Evolutionary conservation across 2,888 invertebrate genomes (phyloP).

Genomic region (Hyppa rectilinea): DNA sequence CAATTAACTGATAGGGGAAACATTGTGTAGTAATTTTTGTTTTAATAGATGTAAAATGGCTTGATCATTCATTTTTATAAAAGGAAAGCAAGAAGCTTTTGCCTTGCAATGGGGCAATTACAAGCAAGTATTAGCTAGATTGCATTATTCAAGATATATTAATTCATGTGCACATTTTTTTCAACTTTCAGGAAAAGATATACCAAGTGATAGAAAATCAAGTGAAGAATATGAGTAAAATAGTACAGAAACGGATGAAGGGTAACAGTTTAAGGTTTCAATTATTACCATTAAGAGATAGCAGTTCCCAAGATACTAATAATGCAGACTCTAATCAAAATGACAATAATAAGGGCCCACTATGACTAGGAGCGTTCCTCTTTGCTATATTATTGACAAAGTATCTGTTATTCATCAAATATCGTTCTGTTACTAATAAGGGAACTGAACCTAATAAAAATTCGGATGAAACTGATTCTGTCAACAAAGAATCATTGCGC

Average conservation of each 20-base stretch:
- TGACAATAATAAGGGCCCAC: conserved; percentile 76
- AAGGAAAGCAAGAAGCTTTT: no score
- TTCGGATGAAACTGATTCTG: conserved; percentile 39
- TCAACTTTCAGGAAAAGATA: conserved; percentile 90
- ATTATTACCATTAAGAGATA: conserved; percentile 88
- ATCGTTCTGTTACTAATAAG: conserved; percentile 68
- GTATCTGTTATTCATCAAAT: conserved; percentile 79
- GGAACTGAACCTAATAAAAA: conserved; percentile 27
- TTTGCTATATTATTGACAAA: conserved; percentile 76
- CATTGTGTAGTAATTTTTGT: neutral
- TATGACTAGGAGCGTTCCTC: conserved; percentile 84
- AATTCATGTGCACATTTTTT: neutral
- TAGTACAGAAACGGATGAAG: conserved; percentile 92
- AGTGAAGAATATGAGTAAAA: conserved; percentile 87
- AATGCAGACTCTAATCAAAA: conserved; percentile 65
- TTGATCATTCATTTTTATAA: neutral
- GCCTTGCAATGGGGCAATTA: neutral
- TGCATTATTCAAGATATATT: neutral
- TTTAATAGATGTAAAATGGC: neutral
- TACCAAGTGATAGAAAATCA: conserved; percentile 90
- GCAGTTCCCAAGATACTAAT: conserved; percentile 65
- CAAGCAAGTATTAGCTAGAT: neutral
- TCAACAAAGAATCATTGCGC: conserved; percentile 35
- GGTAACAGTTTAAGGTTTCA: conserved; percentile 92
- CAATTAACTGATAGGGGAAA: no score